Evolutionary conservation across 1,140 invertebrate genomes (phyloP).

Genomic region (Bombus confusus): DNA sequence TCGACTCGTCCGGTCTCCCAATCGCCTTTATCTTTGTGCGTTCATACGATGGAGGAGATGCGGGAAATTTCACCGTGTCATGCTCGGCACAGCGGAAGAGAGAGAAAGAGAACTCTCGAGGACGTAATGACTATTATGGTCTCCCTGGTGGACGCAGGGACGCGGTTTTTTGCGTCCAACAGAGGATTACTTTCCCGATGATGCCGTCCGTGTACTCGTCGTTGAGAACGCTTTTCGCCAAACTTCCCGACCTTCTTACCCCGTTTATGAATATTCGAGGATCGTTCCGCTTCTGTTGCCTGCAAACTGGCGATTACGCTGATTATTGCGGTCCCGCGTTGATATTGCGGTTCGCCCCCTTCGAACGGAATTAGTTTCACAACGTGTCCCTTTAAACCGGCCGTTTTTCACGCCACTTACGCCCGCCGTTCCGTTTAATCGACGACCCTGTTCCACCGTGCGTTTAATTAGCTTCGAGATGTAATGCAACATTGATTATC

Average conservation of each 20-base stretch:
- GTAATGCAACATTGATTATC: too few relatives aligned
- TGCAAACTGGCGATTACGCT: not conserved
- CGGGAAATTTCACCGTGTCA: constrained; percentile 41
- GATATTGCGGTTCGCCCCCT: not conserved
- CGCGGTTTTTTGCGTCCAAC: not conserved
- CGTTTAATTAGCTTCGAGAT: too few relatives aligned
- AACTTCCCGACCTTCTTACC: constrained; percentile 12
- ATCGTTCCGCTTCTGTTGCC: not conserved
- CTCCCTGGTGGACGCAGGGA: not conserved
- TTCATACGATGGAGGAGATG: not conserved
- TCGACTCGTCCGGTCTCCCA: not conserved
- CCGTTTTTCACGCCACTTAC: too few relatives aligned
- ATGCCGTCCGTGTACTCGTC: too few relatives aligned
- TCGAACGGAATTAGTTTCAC: not conserved
- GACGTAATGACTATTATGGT: constrained; percentile 9
- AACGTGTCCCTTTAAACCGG: not conserved
- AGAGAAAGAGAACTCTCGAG: not conserved
- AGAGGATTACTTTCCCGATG: constrained; percentile 15
- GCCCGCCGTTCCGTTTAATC: too few relatives aligned
- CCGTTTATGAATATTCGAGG: constrained; percentile 24
- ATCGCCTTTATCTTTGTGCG: constrained; percentile 27
- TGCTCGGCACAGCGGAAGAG: not conserved
- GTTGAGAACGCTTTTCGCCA: not conserved
- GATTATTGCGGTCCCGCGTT: not conserved
- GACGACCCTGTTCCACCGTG: too few relatives aligned